Evolutionary conservation across 1,140 invertebrate species (phyloP).

Genomic region (Heterodera schachtii): DNA sequence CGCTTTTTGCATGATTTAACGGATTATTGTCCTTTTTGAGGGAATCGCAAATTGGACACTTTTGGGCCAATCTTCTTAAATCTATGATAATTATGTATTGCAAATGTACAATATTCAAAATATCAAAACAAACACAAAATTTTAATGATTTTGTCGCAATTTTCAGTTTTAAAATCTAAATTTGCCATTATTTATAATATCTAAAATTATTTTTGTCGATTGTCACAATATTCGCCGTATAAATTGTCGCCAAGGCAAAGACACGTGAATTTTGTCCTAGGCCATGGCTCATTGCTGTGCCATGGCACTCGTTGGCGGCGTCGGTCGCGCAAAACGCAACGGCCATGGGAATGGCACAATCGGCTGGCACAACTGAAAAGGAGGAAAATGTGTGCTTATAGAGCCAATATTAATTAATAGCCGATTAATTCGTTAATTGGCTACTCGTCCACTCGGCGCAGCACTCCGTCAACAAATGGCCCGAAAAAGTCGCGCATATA

Average conservation of each 20-base stretch:
- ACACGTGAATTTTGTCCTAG: constrained; percentile 27
- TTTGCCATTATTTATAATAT: too few relatives aligned
- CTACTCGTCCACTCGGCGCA: constrained; percentile 20
- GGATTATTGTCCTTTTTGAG: too few relatives aligned
- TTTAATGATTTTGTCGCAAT: too few relatives aligned
- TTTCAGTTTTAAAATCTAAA: too few relatives aligned
- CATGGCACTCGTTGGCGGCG: constrained; percentile 10
- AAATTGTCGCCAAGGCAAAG: constrained; percentile 23
- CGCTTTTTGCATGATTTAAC: too few relatives aligned
- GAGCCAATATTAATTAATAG: background rate
- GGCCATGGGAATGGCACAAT: constrained; percentile 23
- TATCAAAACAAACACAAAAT: too few relatives aligned
- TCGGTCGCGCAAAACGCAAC: constrained; percentile 29
- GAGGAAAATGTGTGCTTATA: too few relatives aligned
- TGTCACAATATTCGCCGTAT: constrained; percentile 36
- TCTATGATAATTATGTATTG: too few relatives aligned
- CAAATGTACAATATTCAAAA: too few relatives aligned
- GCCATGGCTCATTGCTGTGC: constrained; percentile 19
- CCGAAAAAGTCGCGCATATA: constrained; percentile 36
- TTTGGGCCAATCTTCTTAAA: too few relatives aligned
- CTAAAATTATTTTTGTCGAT: constrained; percentile 15
- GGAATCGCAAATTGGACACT: too few relatives aligned
- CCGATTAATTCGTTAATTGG: background rate
- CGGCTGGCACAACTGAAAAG: constrained; percentile 13
- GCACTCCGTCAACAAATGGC: constrained; percentile 30